These are phyloP conservation scores for Sorex araneus DNA, from an alignment of 2,113 vertebrate genomes.

Conservation along the genomic window DNA sequence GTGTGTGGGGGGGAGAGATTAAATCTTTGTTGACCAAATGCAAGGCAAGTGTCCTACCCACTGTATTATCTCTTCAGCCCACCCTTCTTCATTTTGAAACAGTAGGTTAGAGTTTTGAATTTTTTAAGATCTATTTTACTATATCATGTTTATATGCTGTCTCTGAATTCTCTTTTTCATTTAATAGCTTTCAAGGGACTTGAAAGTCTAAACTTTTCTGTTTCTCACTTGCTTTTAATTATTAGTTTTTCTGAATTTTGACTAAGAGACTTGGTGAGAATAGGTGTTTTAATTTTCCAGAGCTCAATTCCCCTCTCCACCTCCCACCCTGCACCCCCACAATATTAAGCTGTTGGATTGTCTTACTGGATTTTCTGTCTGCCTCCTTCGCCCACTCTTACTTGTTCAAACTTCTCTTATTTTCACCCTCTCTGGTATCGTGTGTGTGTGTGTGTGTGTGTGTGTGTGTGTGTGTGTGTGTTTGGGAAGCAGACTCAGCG, in stretches of 20 bases:
- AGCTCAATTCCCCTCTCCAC: neutral
- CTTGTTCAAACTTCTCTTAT: neutral
- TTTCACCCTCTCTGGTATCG: neutral
- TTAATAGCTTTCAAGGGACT: neutral
- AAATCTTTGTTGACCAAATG: no score
- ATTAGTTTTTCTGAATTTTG: constrained; percentile 5
- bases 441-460: neutral
- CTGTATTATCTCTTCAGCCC: neutral
- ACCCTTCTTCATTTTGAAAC: constrained; percentile 8
- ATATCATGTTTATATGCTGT: neutral
- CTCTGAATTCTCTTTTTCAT: constrained; percentile 12
- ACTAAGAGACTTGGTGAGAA: neutral
- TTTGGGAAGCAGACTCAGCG: no score
- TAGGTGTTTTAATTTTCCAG: neutral
- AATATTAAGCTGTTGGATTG: neutral
- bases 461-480: neutral
- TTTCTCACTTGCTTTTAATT: constrained; percentile 31
- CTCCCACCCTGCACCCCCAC: neutral
- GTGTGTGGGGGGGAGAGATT: no score
- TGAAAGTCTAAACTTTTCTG: neutral
- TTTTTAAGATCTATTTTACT: constrained; percentile 27
- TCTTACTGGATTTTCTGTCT: constrained; percentile 8
- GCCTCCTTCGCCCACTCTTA: neutral
- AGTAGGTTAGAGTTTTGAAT: constrained; percentile 6
- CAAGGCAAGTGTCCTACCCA: no score